phyloP scores from a whole-genome alignment of 2,888 invertebrate species.

The Agriopis aurantiaria region DNA sequence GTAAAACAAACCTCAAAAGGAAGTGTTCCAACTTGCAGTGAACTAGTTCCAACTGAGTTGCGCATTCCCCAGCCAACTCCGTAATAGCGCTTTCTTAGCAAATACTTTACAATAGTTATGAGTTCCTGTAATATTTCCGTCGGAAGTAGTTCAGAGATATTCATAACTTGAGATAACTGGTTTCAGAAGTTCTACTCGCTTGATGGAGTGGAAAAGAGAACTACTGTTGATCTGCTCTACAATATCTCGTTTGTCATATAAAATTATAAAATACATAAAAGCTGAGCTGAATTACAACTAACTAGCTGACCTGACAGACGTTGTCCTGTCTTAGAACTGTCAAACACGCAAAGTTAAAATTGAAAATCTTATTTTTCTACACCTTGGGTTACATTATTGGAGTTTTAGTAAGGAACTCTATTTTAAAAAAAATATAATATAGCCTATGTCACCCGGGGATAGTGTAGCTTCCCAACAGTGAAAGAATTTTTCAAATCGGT shows the following conservation, averaged over 20 bases:
- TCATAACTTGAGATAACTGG: conserved; percentile 21
- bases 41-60: conserved; percentile 20
- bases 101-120: conserved; percentile 25
- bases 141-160: conserved; percentile 27
- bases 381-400: too few relatives aligned
- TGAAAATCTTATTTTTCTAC: too few relatives aligned
- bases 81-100: conserved; percentile 30
- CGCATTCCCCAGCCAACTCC: conserved; percentile 9
- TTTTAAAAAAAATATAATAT: too few relatives aligned
- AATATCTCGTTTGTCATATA: neutral
- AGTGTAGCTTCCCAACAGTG: too few relatives aligned
- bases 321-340: too few relatives aligned
- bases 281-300: too few relatives aligned
- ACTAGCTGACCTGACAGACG: too few relatives aligned
- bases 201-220: conserved; percentile 1
- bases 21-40: conserved; percentile 16
- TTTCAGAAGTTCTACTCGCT: conserved; percentile 3
- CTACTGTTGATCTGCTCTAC: neutral
- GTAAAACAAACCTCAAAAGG: conserved; percentile 19
- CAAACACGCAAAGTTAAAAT: too few relatives aligned
- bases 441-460: too few relatives aligned
- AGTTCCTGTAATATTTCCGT: conserved; percentile 15
- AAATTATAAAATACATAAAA: neutral
- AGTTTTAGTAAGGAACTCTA: too few relatives aligned
- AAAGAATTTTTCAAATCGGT: too few relatives aligned